Percentiles rank a stretch among this genome's conserved stretches.
Evolutionary conservation across 2,113 vertebrate species (phyloP).

Genomic region (Bos javanicus): DNA sequence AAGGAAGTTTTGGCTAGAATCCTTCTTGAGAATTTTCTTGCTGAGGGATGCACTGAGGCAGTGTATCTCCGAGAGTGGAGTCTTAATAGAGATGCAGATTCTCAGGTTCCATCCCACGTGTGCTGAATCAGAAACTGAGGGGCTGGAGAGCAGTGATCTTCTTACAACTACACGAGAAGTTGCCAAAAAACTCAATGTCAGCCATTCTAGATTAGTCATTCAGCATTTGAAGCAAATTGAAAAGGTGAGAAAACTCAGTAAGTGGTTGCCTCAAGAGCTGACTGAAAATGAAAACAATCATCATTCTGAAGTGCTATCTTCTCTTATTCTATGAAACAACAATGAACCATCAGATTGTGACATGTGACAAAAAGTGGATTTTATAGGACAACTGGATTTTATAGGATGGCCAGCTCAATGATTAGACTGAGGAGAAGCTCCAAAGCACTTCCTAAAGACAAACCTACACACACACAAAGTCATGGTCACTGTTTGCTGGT

Average conservation of each 20-base stretch:
- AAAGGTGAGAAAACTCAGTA: background rate
- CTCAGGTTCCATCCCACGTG: background rate
- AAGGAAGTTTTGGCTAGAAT: background rate
- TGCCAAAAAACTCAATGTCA: background rate
- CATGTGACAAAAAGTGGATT: background rate
- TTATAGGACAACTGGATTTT: background rate
- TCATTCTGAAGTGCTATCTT: background rate
- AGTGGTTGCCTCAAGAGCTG: background rate
- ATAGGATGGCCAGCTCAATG: background rate
- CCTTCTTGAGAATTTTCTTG: background rate
- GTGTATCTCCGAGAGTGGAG: no score
- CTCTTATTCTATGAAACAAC: background rate
- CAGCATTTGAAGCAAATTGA: background rate
- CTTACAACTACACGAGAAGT: background rate
- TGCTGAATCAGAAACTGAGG: no score
- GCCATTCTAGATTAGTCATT: background rate
- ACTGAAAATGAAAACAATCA: background rate
- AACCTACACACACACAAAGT: background rate
- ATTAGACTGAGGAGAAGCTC: background rate
- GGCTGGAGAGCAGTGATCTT: rapidly evolving
- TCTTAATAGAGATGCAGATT: background rate
- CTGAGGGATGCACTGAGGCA: background rate
- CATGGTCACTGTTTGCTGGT: background rate
- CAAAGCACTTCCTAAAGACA: background rate
- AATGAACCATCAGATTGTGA: background rate